A percentile compares a stretch with the other conserved stretches of the same genome.
Conservation (phyloP, 2,888 invertebrate genomes). For the Pammene fasciana region DNA sequence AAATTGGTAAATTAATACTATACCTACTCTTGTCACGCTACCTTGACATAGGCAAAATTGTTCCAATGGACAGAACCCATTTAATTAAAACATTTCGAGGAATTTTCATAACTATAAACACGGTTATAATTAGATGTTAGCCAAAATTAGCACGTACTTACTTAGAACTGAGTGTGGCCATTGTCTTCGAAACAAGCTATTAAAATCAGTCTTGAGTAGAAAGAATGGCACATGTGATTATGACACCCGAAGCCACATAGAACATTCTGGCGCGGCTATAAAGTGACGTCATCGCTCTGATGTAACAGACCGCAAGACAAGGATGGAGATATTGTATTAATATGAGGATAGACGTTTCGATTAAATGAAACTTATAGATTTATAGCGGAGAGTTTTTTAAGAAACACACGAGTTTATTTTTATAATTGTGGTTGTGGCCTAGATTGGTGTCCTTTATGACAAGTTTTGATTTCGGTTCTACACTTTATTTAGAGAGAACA, state of each 20-base stretch:
- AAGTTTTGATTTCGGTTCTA: too few relatives aligned
- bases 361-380: neutral
- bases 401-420: too few relatives aligned
- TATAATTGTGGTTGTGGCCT: too few relatives aligned
- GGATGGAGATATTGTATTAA: slow-evolving; percentile 29
- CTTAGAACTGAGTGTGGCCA: slow-evolving; percentile 21
- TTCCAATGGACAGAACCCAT: too few relatives aligned
- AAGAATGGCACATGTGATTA: slow-evolving; percentile 17
- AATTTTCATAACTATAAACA: slow-evolving; percentile 5
- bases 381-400: too few relatives aligned
- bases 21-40: too few relatives aligned
- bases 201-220: neutral
- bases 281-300: slow-evolving; percentile 34
- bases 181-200: slow-evolving; percentile 27
- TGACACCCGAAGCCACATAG: slow-evolving; percentile 1
- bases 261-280: slow-evolving; percentile 10
- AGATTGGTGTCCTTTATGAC: too few relatives aligned
- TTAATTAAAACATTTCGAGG: neutral
- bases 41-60: too few relatives aligned
- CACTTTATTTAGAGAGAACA: too few relatives aligned
- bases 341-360: slow-evolving; percentile 1
- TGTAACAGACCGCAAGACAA: slow-evolving; percentile 33
- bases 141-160: slow-evolving; percentile 27
- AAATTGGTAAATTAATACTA: too few relatives aligned
- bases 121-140: slow-evolving; percentile 21